Evolutionary conservation across 2,888 invertebrate genomes (phyloP).

Genomic region (Papilio demoleus): DNA sequence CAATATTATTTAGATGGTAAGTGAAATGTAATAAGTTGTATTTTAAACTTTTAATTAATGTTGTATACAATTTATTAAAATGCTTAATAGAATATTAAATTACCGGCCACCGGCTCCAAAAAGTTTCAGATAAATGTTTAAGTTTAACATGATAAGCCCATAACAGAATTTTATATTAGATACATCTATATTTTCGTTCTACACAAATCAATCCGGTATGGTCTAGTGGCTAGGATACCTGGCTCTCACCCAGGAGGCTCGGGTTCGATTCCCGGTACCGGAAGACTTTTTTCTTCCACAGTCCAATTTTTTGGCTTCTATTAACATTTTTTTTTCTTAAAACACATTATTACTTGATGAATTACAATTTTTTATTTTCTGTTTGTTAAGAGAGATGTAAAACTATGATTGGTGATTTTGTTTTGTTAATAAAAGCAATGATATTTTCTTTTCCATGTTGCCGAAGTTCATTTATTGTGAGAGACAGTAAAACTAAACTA

Average conservation of each 20-base stretch:
- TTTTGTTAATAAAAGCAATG: not conserved
- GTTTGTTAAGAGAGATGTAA: too few relatives aligned
- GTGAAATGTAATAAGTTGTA: not conserved
- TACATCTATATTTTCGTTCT: not conserved
- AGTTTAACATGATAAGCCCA: too few relatives aligned
- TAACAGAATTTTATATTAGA: not conserved
- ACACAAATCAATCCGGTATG: slow-evolving; percentile 63
- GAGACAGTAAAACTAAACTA: slow-evolving; percentile 8
- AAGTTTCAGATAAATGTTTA: too few relatives aligned
- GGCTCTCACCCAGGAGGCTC: slow-evolving; percentile 89
- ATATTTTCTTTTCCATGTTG: not conserved
- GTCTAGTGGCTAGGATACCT: slow-evolving; percentile 89
- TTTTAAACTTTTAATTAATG: not conserved
- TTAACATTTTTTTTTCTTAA: not conserved
- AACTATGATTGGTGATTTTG: too few relatives aligned
- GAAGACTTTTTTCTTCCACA: slow-evolving; percentile 61
- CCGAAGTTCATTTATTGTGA: slow-evolving; percentile 10
- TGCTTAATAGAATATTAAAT: not conserved
- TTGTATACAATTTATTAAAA: not conserved
- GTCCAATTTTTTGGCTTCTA: not conserved
- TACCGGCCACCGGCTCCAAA: too few relatives aligned
- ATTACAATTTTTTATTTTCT: too few relatives aligned
- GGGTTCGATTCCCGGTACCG: slow-evolving; percentile 89
- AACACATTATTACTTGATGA: not conserved
- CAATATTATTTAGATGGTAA: not conserved